Evolutionary conservation across 2,888 invertebrate species (phyloP), one percentile per base, ranked within the genome.

Genomic region (Epiperipatus broadwayi): DNA sequence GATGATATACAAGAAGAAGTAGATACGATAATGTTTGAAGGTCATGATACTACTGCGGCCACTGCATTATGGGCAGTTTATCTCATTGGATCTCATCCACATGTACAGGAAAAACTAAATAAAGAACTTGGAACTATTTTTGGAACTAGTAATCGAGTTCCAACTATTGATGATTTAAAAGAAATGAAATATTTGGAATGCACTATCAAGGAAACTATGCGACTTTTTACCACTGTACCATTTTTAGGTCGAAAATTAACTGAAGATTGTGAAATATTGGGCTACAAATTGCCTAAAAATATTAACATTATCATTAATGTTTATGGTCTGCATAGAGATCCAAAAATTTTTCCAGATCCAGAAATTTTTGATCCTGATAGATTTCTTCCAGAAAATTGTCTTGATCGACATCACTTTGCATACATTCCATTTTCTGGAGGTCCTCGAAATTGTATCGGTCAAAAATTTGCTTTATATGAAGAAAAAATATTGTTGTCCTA

Each of bases 281-380:
- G n/a, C n/a, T n/a, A n/a, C 33, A 18, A 14, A 10, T 12, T 21
- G 20, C 12, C 10, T 10, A 35, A 21, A 12, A 14, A 35, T 14
- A 35, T 4, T 12, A 10, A 7, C 4, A 5, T 33, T 33, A 3
- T 66, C 45, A 56, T 80, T 35, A 65, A 67, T 29, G 68, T 72
- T n/a, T 70, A 58, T 47, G 71, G 73, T 48, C 48, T 73, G 5
- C 77, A 78, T 53, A 66, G 71, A 4, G 66, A 73, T 50, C 66
- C 69, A 1, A 61, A 67, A 12, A 59, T 68, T 35, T 79, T 68
- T 59, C 65, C 70, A 0, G 63, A 77, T 45, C 74, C 78, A 0
- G 64, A 71, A 30, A 66, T 63, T 44, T 84, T 78, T 54, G 68
- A 83, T 61, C 83, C 84, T 2, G 81, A 83, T 36, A 59, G 78